These are phyloP conservation scores for Heterochromis multidens DNA, from an alignment of 2,113 vertebrate genomes.

Conservation along the genomic window DNA sequence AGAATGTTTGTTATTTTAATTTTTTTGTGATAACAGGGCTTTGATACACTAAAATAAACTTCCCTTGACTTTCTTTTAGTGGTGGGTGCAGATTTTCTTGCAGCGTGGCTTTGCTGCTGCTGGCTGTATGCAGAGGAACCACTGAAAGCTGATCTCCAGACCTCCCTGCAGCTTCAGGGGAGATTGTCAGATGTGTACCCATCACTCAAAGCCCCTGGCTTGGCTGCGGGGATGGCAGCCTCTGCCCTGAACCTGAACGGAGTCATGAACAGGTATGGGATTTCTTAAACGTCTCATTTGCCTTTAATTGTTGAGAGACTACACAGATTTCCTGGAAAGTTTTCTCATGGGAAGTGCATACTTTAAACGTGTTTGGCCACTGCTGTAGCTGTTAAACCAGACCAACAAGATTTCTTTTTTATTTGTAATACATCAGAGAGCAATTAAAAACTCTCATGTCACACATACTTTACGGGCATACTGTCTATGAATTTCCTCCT, in stretches of 20 bases:
- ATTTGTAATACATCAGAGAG: neutral
- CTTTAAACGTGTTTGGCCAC: neutral
- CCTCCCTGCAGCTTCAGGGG: constrained; percentile 43
- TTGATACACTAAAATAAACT: neutral
- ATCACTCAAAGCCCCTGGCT: constrained; percentile 59
- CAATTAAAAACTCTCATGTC: neutral
- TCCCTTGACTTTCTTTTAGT: neutral
- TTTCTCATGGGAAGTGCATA: neutral
- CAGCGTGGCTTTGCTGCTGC: neutral
- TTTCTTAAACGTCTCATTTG: neutral
- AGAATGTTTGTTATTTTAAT: neutral
- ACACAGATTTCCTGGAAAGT: neutral
- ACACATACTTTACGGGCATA: neutral
- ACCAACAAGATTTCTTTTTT: neutral
- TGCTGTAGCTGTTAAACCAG: neutral
- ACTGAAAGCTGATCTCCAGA: constrained; percentile 19
- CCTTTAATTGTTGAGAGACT: neutral
- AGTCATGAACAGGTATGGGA: constrained; percentile 64
- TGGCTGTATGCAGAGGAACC: constrained; percentile 13
- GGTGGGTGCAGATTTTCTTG: neutral
- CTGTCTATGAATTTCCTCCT: neutral
- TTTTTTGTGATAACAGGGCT: neutral
- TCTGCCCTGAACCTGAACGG: constrained; percentile 66
- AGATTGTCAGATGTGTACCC: constrained; percentile 62
- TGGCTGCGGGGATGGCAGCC: constrained; percentile 69